phyloP scores from a whole-genome alignment of 1,140 invertebrate species.

The Octopus sinensis region DNA sequence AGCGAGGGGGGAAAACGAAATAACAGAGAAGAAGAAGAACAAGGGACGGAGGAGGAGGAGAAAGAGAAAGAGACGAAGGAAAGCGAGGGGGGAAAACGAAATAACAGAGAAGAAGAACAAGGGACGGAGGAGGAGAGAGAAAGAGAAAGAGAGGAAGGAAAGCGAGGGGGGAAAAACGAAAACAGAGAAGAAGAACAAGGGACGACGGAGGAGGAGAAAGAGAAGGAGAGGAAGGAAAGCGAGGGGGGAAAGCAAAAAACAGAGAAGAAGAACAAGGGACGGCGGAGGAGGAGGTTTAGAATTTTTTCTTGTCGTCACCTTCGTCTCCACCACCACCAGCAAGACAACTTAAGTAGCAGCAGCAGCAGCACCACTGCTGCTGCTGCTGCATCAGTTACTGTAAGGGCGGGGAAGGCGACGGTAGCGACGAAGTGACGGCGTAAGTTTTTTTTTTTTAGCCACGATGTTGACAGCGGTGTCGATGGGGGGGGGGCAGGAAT shows the following conservation, averaged over 20 bases:
- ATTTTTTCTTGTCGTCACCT: no score
- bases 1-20: not conserved
- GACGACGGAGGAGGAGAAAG: not conserved
- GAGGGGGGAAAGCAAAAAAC: not conserved
- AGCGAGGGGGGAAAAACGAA: not conserved
- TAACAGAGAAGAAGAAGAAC: constrained; percentile 4
- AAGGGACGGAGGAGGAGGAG: not conserved
- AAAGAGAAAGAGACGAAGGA: no score
- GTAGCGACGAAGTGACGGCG: no score
- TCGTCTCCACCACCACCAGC: no score
- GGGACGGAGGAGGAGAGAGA: not conserved
- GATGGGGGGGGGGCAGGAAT: no score
- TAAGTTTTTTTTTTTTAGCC: no score
- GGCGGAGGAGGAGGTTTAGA: no score
- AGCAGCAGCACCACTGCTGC: no score
- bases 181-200: not conserved
- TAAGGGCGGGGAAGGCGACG: no score
- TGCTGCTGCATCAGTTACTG: no score
- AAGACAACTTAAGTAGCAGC: no score
- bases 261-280: not conserved
- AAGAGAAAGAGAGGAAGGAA: not conserved
- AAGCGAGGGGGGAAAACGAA: not conserved
- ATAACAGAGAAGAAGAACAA: not conserved
- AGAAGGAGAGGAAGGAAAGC: not conserved
- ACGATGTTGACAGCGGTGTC: no score